Evolutionary conservation across 2,113 vertebrate genomes (phyloP), one percentile per base, ranked within the genome.

Genomic region (Entosphenus tridentatus): DNA sequence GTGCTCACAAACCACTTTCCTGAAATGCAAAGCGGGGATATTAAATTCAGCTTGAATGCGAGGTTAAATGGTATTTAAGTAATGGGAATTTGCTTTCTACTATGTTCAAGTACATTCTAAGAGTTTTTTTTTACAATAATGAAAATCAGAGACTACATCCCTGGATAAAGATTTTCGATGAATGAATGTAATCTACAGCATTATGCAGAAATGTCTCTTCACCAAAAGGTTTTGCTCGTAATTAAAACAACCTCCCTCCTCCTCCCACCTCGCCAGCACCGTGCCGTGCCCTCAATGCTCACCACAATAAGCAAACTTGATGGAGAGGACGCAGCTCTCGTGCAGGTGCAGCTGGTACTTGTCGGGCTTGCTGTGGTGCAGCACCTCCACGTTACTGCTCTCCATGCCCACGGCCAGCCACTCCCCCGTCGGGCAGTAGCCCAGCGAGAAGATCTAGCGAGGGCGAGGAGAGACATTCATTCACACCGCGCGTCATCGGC

Each of bases 1-100:
- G 86, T 88, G 75, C 86, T 88, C 73, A 88, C 85, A 39, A 88
- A 88, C 86, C 86, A 88, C 80, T 87, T 85, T 75, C 86, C 86
- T 88, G 74, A 2, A 68, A 57, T 9, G 17, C 69, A 74, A 67
- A 39, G 39, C 39, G 39, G 39, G 39, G 39, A 39, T 39, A 39
- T 39, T 39, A 39, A 39, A 39, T 39, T 39, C 39, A 6, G 39
- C 39, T 39, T 39, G 39, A 39, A 39, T 39, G 39, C 6, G 39
- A 39, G 39, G 39, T 39, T 39, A 39, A 39, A 39, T 39, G 39
- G 39, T 39, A 39, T 39, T 39, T 39, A 39, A 39, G 39, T 39
- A 39, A 39, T 39, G 39, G 39, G 1, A 39, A 39, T 39, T 39
- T 39, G 39, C 39, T 39, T 39, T 39, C 39, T 39, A 39, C 39